Percentiles rank a stretch among this genome's conserved stretches.
These are phyloP conservation scores for Oscheius sp. DNA, from an alignment of 1,140 invertebrate species.

Conservation along the genomic window DNA sequence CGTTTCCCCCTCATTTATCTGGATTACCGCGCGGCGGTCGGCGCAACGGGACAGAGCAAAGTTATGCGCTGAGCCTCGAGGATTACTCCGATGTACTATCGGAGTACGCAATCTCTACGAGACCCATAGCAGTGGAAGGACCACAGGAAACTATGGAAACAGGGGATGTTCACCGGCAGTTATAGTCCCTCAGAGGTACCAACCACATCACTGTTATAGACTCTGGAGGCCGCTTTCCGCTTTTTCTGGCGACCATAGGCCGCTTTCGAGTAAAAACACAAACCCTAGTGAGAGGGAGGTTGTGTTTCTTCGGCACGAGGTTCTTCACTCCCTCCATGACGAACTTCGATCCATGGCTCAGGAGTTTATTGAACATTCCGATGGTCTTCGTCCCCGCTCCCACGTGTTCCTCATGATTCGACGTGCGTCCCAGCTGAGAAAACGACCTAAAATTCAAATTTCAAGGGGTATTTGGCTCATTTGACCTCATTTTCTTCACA, in stretches of 20 bases:
- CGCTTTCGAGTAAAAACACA: background rate
- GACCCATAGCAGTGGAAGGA: background rate
- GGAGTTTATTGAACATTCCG: constrained; percentile 95
- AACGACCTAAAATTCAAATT: constrained; percentile 69
- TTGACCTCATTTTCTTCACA: constrained; percentile 43
- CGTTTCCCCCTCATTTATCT: no score
- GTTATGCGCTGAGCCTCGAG: background rate
- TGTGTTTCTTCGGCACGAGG: constrained; percentile 94
- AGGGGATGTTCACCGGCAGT: no score
- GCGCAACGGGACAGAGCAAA: background rate
- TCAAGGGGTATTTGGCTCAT: background rate
- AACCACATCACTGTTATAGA: no score
- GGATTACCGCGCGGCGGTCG: background rate
- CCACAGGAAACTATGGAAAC: background rate
- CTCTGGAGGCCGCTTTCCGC: no score
- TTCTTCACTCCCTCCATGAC: constrained; percentile 99
- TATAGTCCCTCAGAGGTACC: no score
- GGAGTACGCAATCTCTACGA: background rate
- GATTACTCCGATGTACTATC: background rate
- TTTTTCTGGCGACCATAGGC: no score
- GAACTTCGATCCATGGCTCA: constrained; percentile 92
- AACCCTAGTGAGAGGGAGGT: constrained; percentile 79
- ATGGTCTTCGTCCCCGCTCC: constrained; percentile 94
- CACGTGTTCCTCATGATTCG: constrained; percentile 63
- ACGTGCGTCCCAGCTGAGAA: constrained; percentile 70